Evolutionary conservation across 2,888 invertebrate genomes (phyloP).

Genomic region (Geotrupes spiniger): DNA sequence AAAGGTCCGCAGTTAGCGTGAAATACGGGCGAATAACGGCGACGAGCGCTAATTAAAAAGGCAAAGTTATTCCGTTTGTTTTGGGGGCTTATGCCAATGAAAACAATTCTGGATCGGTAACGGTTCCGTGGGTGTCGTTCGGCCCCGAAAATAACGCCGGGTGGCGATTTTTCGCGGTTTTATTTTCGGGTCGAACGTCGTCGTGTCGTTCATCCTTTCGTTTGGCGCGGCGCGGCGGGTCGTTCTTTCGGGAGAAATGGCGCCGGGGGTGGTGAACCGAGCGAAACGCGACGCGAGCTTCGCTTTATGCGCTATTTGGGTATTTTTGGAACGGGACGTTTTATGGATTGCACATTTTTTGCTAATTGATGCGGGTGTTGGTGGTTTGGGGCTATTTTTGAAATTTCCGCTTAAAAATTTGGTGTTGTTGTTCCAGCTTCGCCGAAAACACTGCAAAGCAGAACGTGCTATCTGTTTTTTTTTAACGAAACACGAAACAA

Average conservation of each 20-base stretch:
- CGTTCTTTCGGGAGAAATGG: background rate
- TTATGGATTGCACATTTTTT: conserved; percentile 17
- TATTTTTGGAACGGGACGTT: conserved; percentile 17
- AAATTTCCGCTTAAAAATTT: background rate
- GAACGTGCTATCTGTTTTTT: conserved; percentile 1
- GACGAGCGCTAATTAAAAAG: conserved; percentile 25
- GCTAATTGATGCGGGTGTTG: conserved; percentile 18
- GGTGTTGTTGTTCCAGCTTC: background rate
- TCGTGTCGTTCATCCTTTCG: too few species aligned
- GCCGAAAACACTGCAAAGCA: background rate
- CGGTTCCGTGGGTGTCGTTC: conserved; percentile 14
- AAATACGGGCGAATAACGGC: conserved; percentile 15
- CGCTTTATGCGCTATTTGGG: conserved; percentile 3
- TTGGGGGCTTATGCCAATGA: conserved; percentile 22
- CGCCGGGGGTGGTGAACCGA: conserved; percentile 15
- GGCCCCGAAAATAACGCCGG: conserved; percentile 12
- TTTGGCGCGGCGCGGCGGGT: too few species aligned
- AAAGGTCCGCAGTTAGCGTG: conserved; percentile 6
- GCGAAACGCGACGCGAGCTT: conserved; percentile 1
- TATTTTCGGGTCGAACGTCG: conserved; percentile 11
- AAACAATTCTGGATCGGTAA: conserved; percentile 24
- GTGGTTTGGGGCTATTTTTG: background rate
- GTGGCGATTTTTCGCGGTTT: conserved; percentile 1
- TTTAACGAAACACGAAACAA: too few species aligned
- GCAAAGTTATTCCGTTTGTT: conserved; percentile 22